Evolutionary conservation across 2,797 vertebrate species (phyloP).

Genomic region (Ciconia nigra): DNA sequence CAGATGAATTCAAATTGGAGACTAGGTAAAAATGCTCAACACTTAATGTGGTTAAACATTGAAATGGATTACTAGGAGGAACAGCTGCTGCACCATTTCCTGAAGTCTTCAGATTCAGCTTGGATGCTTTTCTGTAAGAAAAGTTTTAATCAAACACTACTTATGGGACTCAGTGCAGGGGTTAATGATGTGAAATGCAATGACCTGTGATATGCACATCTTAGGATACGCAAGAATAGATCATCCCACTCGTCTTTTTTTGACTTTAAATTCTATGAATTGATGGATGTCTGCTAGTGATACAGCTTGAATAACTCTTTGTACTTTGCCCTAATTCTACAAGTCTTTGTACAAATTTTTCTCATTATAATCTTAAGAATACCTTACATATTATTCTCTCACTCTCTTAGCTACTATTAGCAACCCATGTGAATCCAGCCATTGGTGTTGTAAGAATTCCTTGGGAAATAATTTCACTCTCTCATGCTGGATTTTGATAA

Average conservation of each 20-base stretch:
- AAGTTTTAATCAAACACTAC: constrained; percentile 12
- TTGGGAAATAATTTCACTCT: not conserved
- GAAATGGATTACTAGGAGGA: not conserved
- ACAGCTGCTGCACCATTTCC: not conserved
- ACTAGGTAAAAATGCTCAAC: not conserved
- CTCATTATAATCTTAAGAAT: constrained; percentile 49
- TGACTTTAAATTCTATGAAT: not conserved
- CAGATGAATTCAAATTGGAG: not conserved
- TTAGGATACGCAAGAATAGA: constrained; percentile 34
- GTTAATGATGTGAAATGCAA: constrained; percentile 20
- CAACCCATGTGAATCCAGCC: not conserved
- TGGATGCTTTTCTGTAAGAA: not conserved
- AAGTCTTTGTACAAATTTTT: constrained; percentile 40
- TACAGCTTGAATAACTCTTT: constrained; percentile 33
- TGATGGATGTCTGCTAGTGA: constrained; percentile 22
- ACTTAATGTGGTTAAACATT: not conserved
- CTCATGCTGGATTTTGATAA: not conserved
- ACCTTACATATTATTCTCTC: constrained; percentile 13
- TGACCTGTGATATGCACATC: not conserved
- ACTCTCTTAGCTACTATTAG: not conserved
- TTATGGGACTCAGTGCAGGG: not conserved
- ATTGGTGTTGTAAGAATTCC: not conserved
- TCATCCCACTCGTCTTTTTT: constrained; percentile 16
- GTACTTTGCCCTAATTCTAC: constrained; percentile 44
- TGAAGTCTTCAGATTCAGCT: not conserved